These are phyloP conservation scores for Montipora capitata DNA, from an alignment of 92 coral and sea anemone species.

Conservation along the genomic window DNA sequence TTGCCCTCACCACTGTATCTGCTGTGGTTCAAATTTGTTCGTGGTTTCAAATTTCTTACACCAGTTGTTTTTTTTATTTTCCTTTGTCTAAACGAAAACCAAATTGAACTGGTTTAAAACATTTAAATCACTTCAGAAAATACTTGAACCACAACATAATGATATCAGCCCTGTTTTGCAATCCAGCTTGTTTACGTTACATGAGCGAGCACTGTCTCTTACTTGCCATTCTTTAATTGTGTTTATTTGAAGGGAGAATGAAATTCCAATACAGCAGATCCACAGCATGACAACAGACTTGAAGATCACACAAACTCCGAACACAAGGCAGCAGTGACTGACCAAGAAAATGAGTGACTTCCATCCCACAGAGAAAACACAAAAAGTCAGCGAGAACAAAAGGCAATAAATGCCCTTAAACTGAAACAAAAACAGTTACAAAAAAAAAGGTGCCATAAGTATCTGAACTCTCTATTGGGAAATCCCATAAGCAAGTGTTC, in stretches of 20 bases:
- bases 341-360: conserved; percentile 73
- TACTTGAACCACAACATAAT: no score
- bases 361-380: conserved; percentile 52
- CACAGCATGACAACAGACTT: conserved; percentile 75
- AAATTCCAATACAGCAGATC: conserved; percentile 68
- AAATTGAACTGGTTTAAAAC: no score
- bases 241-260: conserved; percentile 74
- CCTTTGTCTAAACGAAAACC: no score
- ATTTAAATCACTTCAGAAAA: no score
- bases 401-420: conserved; percentile 72
- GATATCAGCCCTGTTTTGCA: no score
- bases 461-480: no score
- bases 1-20: no score
- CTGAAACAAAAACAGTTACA: conserved; percentile 38
- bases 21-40: no score
- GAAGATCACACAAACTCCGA: conserved; percentile 69
- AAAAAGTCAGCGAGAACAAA: conserved; percentile 66
- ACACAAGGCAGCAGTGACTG: conserved; percentile 70
- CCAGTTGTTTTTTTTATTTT: no score
- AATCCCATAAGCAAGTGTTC: no score
- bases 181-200: neutral
- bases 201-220: neutral
- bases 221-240: conserved; percentile 82
- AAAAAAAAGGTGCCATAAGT: no score
- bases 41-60: no score